phyloP scores from a whole-genome alignment of 2,888 invertebrate species.

The Tyria jacobaeae region DNA sequence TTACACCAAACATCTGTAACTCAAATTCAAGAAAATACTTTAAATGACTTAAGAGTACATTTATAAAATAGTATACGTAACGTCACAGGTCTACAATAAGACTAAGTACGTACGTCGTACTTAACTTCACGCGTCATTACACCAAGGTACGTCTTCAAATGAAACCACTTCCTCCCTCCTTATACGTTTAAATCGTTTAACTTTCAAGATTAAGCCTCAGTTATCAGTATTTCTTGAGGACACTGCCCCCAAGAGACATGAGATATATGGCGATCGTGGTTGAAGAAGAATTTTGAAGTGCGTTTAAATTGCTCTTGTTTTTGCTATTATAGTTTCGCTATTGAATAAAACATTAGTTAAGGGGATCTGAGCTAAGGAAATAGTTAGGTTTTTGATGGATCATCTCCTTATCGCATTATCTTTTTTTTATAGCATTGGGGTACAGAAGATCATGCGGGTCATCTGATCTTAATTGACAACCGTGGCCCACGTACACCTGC shows the following conservation, averaged over 20 bases:
- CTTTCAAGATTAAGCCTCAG: constrained; percentile 47
- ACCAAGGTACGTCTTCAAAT: constrained; percentile 50
- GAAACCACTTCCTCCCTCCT: constrained; percentile 30
- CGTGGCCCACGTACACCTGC: too few relatives aligned
- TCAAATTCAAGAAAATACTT: too few relatives aligned
- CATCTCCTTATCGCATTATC: too few relatives aligned
- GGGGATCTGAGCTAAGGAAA: background rate
- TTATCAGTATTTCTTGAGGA: constrained; percentile 51
- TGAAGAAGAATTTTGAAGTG: constrained; percentile 44
- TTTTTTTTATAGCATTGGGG: too few relatives aligned
- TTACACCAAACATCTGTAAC: too few relatives aligned
- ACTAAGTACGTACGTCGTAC: constrained; percentile 50
- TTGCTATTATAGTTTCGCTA: constrained; percentile 6
- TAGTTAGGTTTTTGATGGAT: too few relatives aligned
- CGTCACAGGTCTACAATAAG: constrained; percentile 33
- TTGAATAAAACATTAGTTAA: background rate
- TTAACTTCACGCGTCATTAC: constrained; percentile 64
- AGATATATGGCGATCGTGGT: constrained; percentile 40
- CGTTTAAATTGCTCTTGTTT: constrained; percentile 37
- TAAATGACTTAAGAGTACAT: too few relatives aligned
- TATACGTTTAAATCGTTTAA: constrained; percentile 55
- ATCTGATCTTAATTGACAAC: too few relatives aligned
- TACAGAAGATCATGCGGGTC: too few relatives aligned
- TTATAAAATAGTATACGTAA: background rate
- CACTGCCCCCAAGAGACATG: constrained; percentile 40